Evolutionary conservation across 2,888 invertebrate genomes (phyloP), one percentile per base, ranked within the genome.

Genomic region (Branchipolynoe longqiensis): DNA sequence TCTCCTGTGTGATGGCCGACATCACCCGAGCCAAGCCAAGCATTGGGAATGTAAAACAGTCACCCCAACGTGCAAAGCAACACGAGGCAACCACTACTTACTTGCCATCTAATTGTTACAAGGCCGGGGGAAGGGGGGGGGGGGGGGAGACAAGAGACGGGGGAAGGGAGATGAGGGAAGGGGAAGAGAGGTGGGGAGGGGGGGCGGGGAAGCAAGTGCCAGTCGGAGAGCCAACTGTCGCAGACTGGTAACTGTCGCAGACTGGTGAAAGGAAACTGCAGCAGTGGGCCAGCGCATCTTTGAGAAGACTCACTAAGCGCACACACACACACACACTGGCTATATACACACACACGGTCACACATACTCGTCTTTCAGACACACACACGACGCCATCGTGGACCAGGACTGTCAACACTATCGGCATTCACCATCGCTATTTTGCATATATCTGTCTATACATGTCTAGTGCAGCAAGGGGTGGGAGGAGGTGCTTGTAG

Each of bases 371-470:
- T 48, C 54, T 78, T 28, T 78, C 41, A 48, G 28, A 8, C 41
- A 12, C 78, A 48, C 78, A 28, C 54, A 48, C 54, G 48, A 41
- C 54, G 22, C 31, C 31, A 78, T 78, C 48, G 25, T 69, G 69
- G 69, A 78, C 78, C 48, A 78, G 78, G 78, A 33, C 18, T 78
- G 31, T 78, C 78, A 78, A 41, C 78, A 78, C 48, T n/a, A n/a
- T n/a, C 78, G 48, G 48, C 78, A 33, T 78, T n/a, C 48, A 78
- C 48, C 78, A 25, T 41, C 38, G 33, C 33, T 78, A 41, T 78
- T 78, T 78, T 78, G 78, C 78, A 78, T 78, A 78, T 78, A 78
- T 78, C 78, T 78, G 78, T 78, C 78, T 78, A 78, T 78, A 78
- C 78, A 78, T 78, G 48, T 78, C 48, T 48, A 78, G 54, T 54